Evolutionary conservation across 1,140 invertebrate genomes (phyloP), one percentile per base, ranked within the genome.

Genomic region (Euura lappo): DNA sequence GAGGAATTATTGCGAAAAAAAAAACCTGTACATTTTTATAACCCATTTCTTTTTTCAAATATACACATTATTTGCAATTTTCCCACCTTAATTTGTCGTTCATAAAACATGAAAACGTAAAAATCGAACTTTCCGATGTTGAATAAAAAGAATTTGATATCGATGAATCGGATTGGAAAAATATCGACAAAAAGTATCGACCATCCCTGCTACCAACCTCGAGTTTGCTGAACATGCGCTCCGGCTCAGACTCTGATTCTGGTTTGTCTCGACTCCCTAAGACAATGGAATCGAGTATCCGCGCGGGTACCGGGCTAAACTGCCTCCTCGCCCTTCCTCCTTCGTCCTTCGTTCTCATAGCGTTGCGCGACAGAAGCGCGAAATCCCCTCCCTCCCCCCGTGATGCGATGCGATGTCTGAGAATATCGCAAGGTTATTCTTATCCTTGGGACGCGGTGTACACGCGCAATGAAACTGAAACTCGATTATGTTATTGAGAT

Each of bases 341-440:
- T 60, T 60, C 51, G 51, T n/a, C 8, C 10, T 60, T n/a, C 51
- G 3, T 60, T 60, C 13, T 60, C 5, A 3, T 5, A 8, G 51
- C 51, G 51, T 60, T 60, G 51, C 51, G 51, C 51, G 51, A 60
- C 51, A 60, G 51, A 60, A n/a, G 51, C 51, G 51, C 3, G 51
- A 60, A 60, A n/a, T 8, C 51, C 51, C 5, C 3, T 6, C 51
- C 1, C 28, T 1, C 28, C 28, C 28, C 28, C 1, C 28, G 28
- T 28, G 51, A 60, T 60, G 51, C 51, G 51, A 60, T 60, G 51
- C 28, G 28, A 28, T 28, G 28, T 28, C 28, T 28, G 28, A 28
- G 28, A 28, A 28, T 28, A 28, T 28, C 28, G 28, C 28, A 28
- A 28, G 28, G 28, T 28, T 28, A 28, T 28, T 28, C 28, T 28